These are phyloP conservation scores for Diabrotica undecimpunctata DNA, from an alignment of 1,140 invertebrate genomes.

Conservation along the genomic window DNA sequence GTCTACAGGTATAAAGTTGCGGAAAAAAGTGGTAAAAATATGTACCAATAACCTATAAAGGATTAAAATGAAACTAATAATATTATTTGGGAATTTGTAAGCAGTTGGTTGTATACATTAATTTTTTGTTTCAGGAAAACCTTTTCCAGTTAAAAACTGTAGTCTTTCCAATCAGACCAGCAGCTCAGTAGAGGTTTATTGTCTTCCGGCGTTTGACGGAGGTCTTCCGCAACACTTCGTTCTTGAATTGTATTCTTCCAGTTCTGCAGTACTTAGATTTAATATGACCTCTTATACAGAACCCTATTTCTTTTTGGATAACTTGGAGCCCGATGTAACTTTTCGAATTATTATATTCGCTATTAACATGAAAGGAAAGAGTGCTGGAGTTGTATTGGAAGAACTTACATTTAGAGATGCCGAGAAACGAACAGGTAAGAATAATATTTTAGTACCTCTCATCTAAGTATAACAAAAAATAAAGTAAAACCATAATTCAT, in stretches of 20 bases:
- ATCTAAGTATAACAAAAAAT: too few species aligned
- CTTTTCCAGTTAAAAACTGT: conserved; percentile 71
- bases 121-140: conserved; percentile 57
- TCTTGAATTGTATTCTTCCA: conserved; percentile 69
- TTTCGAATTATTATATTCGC: conserved; percentile 72
- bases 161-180: conserved; percentile 70
- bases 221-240: conserved; percentile 76
- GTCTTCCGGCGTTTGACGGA: conserved; percentile 77
- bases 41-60: too few species aligned
- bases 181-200: conserved; percentile 69
- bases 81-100: too few species aligned
- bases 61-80: too few species aligned
- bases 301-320: conserved; percentile 65
- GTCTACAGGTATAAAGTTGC: too few species aligned
- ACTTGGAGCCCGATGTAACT: conserved; percentile 69
- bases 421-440: conserved; percentile 76
- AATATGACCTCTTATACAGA: conserved; percentile 63
- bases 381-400: conserved; percentile 63
- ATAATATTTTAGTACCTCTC: neutral
- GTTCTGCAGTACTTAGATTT: conserved; percentile 54
- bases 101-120: too few species aligned
- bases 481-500: too few species aligned
- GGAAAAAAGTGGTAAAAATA: too few species aligned
- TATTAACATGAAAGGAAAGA: conserved; percentile 75
- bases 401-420: conserved; percentile 74